Evolutionary conservation across 2,888 invertebrate genomes (phyloP).

Genomic region (Heliothis peltigera): DNA sequence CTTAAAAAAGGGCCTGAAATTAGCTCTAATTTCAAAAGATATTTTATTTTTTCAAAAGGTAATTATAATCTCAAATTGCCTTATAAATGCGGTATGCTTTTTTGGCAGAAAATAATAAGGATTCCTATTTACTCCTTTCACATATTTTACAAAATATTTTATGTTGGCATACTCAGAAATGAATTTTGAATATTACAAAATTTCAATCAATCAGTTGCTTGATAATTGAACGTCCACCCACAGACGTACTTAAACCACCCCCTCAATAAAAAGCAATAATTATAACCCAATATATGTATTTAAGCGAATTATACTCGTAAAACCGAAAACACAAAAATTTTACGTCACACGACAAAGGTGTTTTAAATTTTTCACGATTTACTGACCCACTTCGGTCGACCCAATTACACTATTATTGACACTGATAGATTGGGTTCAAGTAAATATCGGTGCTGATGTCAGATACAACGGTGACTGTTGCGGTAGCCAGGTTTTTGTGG

Average conservation of each 20-base stretch:
- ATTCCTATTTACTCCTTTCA: too few relatives aligned
- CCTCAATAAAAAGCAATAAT: neutral
- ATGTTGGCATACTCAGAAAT: too few relatives aligned
- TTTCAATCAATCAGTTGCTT: neutral
- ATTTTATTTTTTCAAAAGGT: too few relatives aligned
- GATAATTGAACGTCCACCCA: neutral
- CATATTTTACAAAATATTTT: too few relatives aligned
- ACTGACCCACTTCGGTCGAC: conserved; percentile 43
- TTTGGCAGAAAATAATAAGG: too few relatives aligned
- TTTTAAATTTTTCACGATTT: conserved; percentile 41
- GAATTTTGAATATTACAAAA: too few relatives aligned
- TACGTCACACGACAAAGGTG: conserved; percentile 8
- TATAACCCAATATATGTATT: too few relatives aligned
- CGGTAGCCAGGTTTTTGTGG: conserved; percentile 34
- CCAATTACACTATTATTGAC: conserved; percentile 59
- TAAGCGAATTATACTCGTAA: too few relatives aligned
- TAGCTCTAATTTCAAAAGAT: conserved; percentile 21
- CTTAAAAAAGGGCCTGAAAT: conserved; percentile 34
- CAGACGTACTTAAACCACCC: neutral
- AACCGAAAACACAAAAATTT: neutral
- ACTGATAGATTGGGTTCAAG: conserved; percentile 57
- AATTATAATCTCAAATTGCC: too few relatives aligned
- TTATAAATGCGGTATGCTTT: too few relatives aligned
- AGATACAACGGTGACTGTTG: conserved; percentile 38
- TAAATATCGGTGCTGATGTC: conserved; percentile 48